A percentile compares a stretch with the other conserved stretches of the same genome.
These are phyloP conservation scores for Molanna angustata DNA, from an alignment of 2,888 invertebrate genomes.

Conservation along the genomic window DNA sequence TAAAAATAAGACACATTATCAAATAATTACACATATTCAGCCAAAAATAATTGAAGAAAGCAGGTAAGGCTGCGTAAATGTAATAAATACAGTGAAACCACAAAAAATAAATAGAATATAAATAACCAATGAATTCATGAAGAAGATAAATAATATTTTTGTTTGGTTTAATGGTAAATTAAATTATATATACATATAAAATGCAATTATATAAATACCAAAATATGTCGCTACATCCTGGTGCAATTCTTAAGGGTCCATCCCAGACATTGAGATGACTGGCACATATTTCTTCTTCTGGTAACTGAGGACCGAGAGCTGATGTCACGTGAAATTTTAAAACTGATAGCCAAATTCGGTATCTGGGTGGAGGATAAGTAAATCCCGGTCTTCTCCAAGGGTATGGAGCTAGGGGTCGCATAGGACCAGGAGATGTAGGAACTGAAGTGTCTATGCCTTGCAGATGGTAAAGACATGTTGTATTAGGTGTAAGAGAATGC, in stretches of 20 bases:
- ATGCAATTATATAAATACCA: too few relatives aligned
- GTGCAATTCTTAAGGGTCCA: slow-evolving; percentile 73
- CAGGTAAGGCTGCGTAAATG: too few relatives aligned
- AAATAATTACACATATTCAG: too few relatives aligned
- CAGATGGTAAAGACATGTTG: slow-evolving; percentile 85
- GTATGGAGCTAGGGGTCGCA: slow-evolving; percentile 48
- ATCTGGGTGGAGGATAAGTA: slow-evolving; percentile 64
- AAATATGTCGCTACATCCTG: slow-evolving; percentile 75
- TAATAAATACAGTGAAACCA: too few relatives aligned
- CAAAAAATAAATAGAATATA: too few relatives aligned
- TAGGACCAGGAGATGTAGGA: slow-evolving; percentile 50
- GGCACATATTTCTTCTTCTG: slow-evolving; percentile 73
- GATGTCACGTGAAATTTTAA: slow-evolving; percentile 80
- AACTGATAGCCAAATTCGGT: slow-evolving; percentile 82
- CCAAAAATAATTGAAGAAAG: too few relatives aligned
- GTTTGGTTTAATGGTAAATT: too few relatives aligned
- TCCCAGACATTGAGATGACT: slow-evolving; percentile 87
- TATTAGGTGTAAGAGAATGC: slow-evolving; percentile 84
- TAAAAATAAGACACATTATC: too few relatives aligned
- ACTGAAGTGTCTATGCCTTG: slow-evolving; percentile 60
- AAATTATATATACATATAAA: too few relatives aligned
- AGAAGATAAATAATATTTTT: too few relatives aligned
- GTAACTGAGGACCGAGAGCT: slow-evolving; percentile 60
- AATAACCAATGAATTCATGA: too few relatives aligned
- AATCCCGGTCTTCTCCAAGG: slow-evolving; percentile 56